phyloP scores from a whole-genome alignment of 2,113 vertebrate species.

The Anthoscopus minutus region DNA sequence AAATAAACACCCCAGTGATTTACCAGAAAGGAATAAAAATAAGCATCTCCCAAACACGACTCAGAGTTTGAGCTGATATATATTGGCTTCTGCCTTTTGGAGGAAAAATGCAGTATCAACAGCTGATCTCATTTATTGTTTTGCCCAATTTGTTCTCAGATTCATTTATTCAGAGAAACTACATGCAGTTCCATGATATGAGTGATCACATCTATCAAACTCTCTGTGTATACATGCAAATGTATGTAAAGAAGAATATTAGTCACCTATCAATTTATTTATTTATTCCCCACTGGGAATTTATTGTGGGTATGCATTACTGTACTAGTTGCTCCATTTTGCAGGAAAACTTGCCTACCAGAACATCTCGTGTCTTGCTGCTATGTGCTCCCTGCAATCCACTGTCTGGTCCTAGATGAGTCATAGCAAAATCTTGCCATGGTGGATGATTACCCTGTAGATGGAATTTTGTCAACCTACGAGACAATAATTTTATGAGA shows the following conservation, averaged over 20 bases:
- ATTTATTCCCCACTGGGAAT: neutral
- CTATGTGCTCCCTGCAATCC: slow-evolving; percentile 47
- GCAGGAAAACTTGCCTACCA: slow-evolving; percentile 38
- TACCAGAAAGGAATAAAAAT: neutral
- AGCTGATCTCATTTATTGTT: neutral
- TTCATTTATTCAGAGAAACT: neutral
- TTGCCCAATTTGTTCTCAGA: neutral
- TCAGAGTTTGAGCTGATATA: neutral
- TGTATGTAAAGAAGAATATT: neutral
- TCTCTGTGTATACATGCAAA: neutral
- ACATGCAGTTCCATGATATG: neutral
- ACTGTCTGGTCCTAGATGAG: neutral
- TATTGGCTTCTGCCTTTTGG: neutral
- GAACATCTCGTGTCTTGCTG: slow-evolving; percentile 60
- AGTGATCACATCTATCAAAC: neutral
- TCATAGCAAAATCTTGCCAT: neutral
- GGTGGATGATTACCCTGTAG: neutral
- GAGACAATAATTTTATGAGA: neutral
- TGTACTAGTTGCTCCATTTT: neutral
- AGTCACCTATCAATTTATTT: neutral
- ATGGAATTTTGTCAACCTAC: slow-evolving; percentile 8
- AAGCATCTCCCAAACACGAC: neutral
- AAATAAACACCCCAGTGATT: neutral
- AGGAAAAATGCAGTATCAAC: neutral
- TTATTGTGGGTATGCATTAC: neutral